A percentile compares a stretch with the other conserved stretches of the same genome.
Evolutionary conservation across 2,888 invertebrate genomes (phyloP).

Genomic region (Sarcophaga variegata): DNA sequence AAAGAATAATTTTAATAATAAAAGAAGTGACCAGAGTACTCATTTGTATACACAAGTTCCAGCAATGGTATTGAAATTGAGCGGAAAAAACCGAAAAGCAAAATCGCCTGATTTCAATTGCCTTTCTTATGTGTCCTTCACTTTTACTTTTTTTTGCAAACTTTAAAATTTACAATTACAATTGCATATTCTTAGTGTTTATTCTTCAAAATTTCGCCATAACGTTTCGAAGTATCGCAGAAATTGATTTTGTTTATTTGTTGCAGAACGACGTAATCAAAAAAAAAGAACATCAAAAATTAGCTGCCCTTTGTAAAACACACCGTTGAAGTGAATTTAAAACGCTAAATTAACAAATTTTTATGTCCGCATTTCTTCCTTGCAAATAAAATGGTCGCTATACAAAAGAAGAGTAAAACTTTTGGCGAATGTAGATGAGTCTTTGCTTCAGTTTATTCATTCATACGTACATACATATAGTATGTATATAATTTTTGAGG

Average conservation of each 20-base stretch:
- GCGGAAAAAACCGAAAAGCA: not conserved
- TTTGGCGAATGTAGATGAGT: conserved; percentile 34
- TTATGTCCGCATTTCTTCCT: not conserved
- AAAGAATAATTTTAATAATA: conserved; percentile 47
- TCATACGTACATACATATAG: conserved; percentile 72
- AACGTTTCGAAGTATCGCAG: too few relatives aligned
- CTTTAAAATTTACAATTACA: too few relatives aligned
- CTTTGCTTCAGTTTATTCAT: conserved; percentile 54
- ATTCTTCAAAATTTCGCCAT: too few relatives aligned
- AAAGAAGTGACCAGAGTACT: conserved; percentile 62
- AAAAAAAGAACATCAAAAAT: too few relatives aligned
- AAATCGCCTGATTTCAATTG: not conserved
- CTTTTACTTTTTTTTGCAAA: not conserved
- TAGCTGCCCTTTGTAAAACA: not conserved
- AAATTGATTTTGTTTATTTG: too few relatives aligned
- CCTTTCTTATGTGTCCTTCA: not conserved
- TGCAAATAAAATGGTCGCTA: not conserved
- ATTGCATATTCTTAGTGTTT: too few relatives aligned
- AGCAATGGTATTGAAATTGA: conserved; percentile 22
- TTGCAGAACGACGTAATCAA: too few relatives aligned
- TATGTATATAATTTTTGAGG: conserved; percentile 77
- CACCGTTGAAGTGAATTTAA: not conserved
- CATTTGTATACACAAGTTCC: conserved; percentile 43
- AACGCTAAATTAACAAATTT: conserved; percentile 31
- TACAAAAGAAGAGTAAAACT: conserved; percentile 18